phyloP scores from a whole-genome alignment of 2,113 vertebrate species.

The Platichthys stellatus region DNA sequence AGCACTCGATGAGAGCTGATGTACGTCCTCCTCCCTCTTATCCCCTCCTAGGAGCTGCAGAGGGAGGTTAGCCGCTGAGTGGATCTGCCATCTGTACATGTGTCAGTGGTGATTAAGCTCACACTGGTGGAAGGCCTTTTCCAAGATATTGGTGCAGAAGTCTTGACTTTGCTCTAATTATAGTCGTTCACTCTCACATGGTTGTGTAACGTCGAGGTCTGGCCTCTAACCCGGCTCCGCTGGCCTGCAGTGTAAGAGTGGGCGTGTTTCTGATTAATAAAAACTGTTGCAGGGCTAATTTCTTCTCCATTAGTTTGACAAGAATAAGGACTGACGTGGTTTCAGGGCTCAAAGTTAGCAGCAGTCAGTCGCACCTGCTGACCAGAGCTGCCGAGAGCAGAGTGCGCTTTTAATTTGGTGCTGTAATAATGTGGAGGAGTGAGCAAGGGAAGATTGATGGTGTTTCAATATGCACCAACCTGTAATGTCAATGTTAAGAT shows the following conservation, averaged over 20 bases:
- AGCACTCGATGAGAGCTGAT: neutral
- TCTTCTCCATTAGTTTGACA: neutral
- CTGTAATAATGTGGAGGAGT: neutral
- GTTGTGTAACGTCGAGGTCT: neutral
- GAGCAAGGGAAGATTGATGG: neutral
- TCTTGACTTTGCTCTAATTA: neutral
- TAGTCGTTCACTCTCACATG: neutral
- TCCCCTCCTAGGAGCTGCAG: neutral
- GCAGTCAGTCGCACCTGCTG: neutral
- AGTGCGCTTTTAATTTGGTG: neutral
- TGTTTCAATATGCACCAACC: neutral
- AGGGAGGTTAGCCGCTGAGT: neutral
- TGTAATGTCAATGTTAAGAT: too few species aligned
- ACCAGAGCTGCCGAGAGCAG: neutral
- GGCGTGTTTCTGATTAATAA: neutral
- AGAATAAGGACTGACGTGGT: neutral
- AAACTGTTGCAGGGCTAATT: neutral
- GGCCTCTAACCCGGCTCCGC: neutral
- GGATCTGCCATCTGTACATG: constrained; percentile 31
- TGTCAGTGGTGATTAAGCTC: constrained; percentile 32
- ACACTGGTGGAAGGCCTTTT: neutral
- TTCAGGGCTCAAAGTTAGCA: neutral
- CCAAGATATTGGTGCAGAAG: neutral
- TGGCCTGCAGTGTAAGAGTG: neutral
- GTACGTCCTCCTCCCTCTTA: neutral